Base-by-base conservation (phyloP, 2,888 invertebrate species). In the Tachina fera region DNA sequence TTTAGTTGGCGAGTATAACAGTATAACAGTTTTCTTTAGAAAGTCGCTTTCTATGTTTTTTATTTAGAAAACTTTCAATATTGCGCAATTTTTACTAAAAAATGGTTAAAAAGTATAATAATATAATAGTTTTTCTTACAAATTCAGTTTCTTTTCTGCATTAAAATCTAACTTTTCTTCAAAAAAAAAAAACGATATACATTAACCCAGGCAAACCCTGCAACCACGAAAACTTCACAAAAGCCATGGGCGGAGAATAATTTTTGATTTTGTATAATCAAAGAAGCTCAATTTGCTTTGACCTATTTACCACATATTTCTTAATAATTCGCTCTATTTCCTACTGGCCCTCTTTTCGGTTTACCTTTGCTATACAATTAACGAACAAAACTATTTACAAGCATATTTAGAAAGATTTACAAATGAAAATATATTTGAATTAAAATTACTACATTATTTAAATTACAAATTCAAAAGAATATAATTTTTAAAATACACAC, bases 351-450 rank as follows among this genome's bases (percentile, higher is more conserved):
- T 43, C 1, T 4, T 1, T 19, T 9, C 1, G 9, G n/a, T 39
- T 45, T 16, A 1, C 43, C 51, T 19, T 19, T 51, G n/a, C 11
- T 10, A 41, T 1, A 16, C 39, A 13, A 13, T 13, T 47, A n/a
- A 41, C 14, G 10, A 61, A 43, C 1, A 70, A 58, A 58, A 11
- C n/a, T 53, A 19, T 70, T 45, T 47, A 11, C 22, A 6, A 1
- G 6, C 31, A 6, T 31, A 31, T 22, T 49, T 72, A 31, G 14
- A 65, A 65, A 19, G 14, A 31, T 31, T 31, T 65, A 22, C 65
- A 65, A 65, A 19, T 43, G 47, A 47, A 58, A 58, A 39, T 16
- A 14, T n/a, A n/a, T 58, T 71, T 58, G n/a, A 10, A 72, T 58
- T n/a, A 43, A 71, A 45, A 45, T 71, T 19, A 45, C 43, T 43